Evolutionary conservation across 2,113 vertebrate genomes (phyloP).

Genomic region (cattle (Bos taurus)): ARS-UCD2.0 NC_037348.1:32033001-32033500

Average conservation of each 20-base stretch:
- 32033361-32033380: not conserved
- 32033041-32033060: not conserved
- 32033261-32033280: not conserved
- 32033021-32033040: not conserved
- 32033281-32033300: not conserved
- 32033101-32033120: not conserved
- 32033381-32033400: not conserved
- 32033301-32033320: not conserved
- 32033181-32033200: not conserved
- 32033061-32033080: not conserved
- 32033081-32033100: not conserved
- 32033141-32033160: not conserved
- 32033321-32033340: not conserved
- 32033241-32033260: not conserved
- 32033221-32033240: not conserved
- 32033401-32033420: not conserved
- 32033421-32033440: not conserved
- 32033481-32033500: not conserved
- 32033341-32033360: not conserved
- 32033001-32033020: not conserved
- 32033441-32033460: not conserved
- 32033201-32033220: not conserved
- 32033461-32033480: not conserved
- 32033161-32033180: not conserved
- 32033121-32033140: not conserved